These are phyloP conservation scores for Nebria salina DNA, from an alignment of 2,888 invertebrate species.

Conservation along the genomic window DNA sequence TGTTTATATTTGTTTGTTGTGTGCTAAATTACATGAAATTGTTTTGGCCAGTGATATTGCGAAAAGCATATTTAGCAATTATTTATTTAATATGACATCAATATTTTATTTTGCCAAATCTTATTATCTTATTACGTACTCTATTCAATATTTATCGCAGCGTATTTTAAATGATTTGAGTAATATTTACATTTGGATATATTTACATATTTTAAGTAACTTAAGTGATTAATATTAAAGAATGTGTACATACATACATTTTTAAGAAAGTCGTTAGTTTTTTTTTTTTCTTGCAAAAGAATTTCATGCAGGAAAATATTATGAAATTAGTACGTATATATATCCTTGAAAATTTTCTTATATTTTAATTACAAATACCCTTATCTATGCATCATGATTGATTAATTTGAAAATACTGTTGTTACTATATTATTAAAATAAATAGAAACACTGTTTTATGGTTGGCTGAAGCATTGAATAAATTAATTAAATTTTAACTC, in stretches of 20 bases:
- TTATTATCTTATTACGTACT: neutral
- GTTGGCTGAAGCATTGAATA: neutral
- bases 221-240: neutral
- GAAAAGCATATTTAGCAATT: conserved; percentile 40
- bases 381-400: neutral
- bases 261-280: neutral
- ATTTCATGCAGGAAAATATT: neutral
- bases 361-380: neutral
- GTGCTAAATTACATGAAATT: conserved; percentile 26
- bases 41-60: conserved; percentile 22
- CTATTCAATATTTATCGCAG: neutral
- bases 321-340: neutral
- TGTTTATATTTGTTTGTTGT: conserved; percentile 37
- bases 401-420: neutral
- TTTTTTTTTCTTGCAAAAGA: neutral
- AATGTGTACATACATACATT: neutral
- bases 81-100: conserved; percentile 10
- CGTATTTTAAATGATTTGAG: conserved; percentile 16
- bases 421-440: neutral
- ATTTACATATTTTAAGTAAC: neutral
- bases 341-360: neutral
- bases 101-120: neutral
- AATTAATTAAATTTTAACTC: neutral
- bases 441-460: neutral
- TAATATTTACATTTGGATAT: neutral